Conservation (phyloP, 2,888 invertebrate species). For the Meteorus cinctellus region DNA sequence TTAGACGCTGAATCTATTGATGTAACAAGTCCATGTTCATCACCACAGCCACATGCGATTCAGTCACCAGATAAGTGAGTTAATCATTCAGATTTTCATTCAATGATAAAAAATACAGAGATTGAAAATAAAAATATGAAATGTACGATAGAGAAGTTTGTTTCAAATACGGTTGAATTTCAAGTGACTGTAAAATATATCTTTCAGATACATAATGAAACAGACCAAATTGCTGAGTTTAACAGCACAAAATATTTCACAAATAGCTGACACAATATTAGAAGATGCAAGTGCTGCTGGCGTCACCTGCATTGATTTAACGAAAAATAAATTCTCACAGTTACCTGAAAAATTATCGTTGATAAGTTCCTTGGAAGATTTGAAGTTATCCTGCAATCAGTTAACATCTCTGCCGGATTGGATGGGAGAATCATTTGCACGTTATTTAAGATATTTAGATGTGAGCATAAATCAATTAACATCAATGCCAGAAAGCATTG, state of each 20-base stretch:
- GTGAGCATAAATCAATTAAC: constrained; percentile 83
- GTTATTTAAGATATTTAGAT: constrained; percentile 81
- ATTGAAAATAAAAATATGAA: too few relatives aligned
- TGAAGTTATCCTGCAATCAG: constrained; percentile 83
- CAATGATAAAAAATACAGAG: too few relatives aligned
- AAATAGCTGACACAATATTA: constrained; percentile 84
- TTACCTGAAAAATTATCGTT: constrained; percentile 79
- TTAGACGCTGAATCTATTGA: constrained; percentile 73
- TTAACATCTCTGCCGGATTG: constrained; percentile 80
- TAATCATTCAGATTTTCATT: background rate
- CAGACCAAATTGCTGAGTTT: constrained; percentile 78
- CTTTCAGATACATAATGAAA: constrained; percentile 76
- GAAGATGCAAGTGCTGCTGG: constrained; percentile 81
- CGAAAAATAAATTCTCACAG: constrained; percentile 83
- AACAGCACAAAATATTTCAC: constrained; percentile 78
- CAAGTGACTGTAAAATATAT: background rate
- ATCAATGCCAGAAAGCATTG: constrained; percentile 79
- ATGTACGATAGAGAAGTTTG: too few relatives aligned
- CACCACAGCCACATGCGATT: constrained; percentile 53
- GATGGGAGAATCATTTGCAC: constrained; percentile 76
- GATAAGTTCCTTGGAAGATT: constrained; percentile 77
- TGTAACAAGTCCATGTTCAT: constrained; percentile 69
- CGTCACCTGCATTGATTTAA: constrained; percentile 85
- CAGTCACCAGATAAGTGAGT: constrained; percentile 77
- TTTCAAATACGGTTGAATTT: too few relatives aligned